Evolutionary conservation across 2,113 vertebrate genomes (phyloP), one percentile per base, ranked within the genome.

Genomic region (Clarias gariepinus): DNA sequence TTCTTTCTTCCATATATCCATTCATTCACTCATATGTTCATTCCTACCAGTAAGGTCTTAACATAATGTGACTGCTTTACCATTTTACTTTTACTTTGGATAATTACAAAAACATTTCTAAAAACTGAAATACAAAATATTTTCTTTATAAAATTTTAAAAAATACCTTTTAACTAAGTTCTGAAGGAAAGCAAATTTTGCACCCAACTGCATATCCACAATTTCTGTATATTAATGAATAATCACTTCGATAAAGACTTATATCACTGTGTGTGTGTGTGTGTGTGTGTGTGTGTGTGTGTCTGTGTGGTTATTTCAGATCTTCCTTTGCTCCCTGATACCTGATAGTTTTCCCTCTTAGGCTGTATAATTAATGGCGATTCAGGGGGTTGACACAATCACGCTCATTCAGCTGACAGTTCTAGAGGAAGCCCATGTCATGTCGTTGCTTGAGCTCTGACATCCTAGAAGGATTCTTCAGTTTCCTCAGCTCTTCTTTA

Each of bases 401-500:
- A 53, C 25, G 10, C 74, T 33, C 73, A 71, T 53, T 53, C 33
- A 58, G 60, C 41, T 82, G 84, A 86, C 61, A 68, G 36, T 53
- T 88, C 78, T 12, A 83, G 63, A 58, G 87, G 84, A 89, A 84
- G 68, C 76, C 28, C 23, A 60, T 78, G 33, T 74, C 61, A 80
- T 77, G 57, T 87, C 84, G 85, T 53, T 9, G 18, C 11, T 10
- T 82, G 80, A 63, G 53, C 85, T 80, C 80, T 84, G 88, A 85
- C 85, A 87, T 86, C 53, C 30, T 71, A 88, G 87, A 86, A 30
- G 81, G 15, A 82, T 57, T 81, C 89, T 90, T 80, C 53, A 23
- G n/a, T 90, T 90, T 66, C 89, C 82, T 33, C 25, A 55, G 18
- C 47, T 85, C 85, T 77, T 79, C 47, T 60, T 66, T 52, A 30